Conservation (phyloP, 1,140 invertebrate genomes). For the Bactericera cockerelli region DNA sequence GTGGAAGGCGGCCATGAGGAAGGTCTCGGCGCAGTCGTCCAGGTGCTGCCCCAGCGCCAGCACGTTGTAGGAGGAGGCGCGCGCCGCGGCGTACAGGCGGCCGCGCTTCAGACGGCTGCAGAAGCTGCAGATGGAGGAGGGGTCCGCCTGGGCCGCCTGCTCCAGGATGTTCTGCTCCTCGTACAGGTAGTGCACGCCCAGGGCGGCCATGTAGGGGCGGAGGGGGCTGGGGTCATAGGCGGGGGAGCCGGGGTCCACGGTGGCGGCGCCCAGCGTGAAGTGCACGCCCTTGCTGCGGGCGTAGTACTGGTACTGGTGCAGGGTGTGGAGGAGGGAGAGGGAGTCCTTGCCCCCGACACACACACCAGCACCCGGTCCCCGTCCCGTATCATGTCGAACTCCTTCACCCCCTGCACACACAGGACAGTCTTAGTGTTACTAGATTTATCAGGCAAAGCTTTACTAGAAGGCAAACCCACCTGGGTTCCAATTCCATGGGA, state of each 20-base stretch:
- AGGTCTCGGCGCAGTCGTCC: conserved; percentile 70
- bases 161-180: conserved; percentile 39
- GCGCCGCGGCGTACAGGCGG: conserved; percentile 55
- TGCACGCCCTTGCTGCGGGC: conserved; percentile 51
- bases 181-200: conserved; percentile 54
- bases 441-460: background rate
- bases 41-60: conserved; percentile 72
- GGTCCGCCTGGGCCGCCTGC: conserved; percentile 30
- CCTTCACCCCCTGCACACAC: conserved; percentile 48
- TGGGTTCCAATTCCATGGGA: background rate
- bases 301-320: conserved; percentile 72
- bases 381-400: conserved; percentile 70
- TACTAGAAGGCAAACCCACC: background rate
- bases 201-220: conserved; percentile 45
- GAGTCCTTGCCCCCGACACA: conserved; percentile 72
- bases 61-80: conserved; percentile 64
- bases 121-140: conserved; percentile 47
- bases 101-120: conserved; percentile 49
- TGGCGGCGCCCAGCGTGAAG: conserved; percentile 60
- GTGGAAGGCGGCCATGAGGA: conserved; percentile 67
- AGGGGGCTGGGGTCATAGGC: conserved; percentile 48
- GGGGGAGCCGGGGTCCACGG: conserved; percentile 45
- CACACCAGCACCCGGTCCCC: conserved; percentile 71
- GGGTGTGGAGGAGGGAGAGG: conserved; percentile 60
- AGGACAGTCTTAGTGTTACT: background rate